Evolutionary conservation across 1,140 invertebrate genomes (phyloP).

Genomic region (Calliphora vicina): DNA sequence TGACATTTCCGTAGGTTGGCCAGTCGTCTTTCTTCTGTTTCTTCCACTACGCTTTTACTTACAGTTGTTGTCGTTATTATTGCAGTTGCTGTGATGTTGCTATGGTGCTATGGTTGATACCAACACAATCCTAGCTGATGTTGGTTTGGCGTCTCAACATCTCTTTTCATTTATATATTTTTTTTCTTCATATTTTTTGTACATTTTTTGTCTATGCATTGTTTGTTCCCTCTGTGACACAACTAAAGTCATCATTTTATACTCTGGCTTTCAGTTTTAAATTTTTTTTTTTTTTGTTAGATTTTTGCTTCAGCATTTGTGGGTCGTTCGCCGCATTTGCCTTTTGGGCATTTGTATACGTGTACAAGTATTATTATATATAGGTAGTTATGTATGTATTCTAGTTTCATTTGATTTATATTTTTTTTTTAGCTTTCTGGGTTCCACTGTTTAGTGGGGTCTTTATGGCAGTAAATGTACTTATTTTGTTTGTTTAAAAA

Average conservation of each 20-base stretch:
- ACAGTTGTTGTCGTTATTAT: background rate
- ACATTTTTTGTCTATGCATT: background rate
- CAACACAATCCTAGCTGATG: background rate
- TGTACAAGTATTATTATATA: constrained; percentile 25
- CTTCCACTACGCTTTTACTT: background rate
- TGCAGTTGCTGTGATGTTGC: background rate
- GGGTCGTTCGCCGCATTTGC: constrained; percentile 26
- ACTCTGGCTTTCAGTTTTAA: background rate
- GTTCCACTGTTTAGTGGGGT: background rate
- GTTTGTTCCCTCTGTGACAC: constrained; percentile 17
- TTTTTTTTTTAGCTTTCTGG: background rate
- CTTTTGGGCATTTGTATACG: constrained; percentile 24
- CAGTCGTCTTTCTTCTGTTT: background rate
- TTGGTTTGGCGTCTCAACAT: constrained; percentile 2
- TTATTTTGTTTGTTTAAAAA: background rate
- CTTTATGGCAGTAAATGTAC: background rate
- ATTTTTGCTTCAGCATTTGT: constrained; percentile 2
- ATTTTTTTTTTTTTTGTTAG: background rate
- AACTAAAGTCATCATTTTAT: constrained; percentile 30
- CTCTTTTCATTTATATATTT: background rate
- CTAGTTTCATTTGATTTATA: background rate
- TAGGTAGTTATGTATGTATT: background rate
- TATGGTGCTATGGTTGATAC: background rate
- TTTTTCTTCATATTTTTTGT: background rate
- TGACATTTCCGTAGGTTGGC: constrained; percentile 31